Conservation (phyloP, 2,797 vertebrate species). For the Scyliorhinus canicula region DNA sequence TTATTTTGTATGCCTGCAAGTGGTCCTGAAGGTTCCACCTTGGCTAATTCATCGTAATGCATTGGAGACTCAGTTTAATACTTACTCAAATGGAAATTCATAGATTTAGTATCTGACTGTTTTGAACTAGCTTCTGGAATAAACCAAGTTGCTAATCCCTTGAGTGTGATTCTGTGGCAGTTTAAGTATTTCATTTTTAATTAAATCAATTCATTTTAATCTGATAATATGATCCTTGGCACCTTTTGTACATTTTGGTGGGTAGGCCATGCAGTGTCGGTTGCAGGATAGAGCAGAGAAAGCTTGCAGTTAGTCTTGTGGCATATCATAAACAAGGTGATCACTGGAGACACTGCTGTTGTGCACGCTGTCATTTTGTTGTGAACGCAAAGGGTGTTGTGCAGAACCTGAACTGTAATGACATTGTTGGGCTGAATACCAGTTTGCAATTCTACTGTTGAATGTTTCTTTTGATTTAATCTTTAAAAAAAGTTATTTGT, state of each 20-base stretch:
- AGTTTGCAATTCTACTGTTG: neutral
- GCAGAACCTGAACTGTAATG: neutral
- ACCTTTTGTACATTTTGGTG: neutral
- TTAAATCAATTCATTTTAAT: neutral
- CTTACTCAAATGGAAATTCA: neutral
- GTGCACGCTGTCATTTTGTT: neutral
- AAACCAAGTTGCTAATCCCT: neutral
- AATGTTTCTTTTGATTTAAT: neutral
- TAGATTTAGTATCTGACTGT: neutral
- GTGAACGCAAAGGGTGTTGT: neutral
- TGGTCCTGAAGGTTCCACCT: neutral
- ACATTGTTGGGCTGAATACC: neutral
- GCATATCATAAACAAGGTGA: neutral
- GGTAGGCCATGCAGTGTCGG: neutral
- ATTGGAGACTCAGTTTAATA: neutral
- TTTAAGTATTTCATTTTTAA: neutral
- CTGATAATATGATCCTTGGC: neutral
- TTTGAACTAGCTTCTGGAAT: neutral
- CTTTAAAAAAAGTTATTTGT: neutral
- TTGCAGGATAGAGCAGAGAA: neutral
- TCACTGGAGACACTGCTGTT: neutral
- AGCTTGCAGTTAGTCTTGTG: neutral
- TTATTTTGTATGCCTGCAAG: neutral
- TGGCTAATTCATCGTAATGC: neutral
- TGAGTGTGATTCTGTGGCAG: neutral